Conservation (phyloP, 2,113 vertebrate species). For the Candoia aspera region DNA sequence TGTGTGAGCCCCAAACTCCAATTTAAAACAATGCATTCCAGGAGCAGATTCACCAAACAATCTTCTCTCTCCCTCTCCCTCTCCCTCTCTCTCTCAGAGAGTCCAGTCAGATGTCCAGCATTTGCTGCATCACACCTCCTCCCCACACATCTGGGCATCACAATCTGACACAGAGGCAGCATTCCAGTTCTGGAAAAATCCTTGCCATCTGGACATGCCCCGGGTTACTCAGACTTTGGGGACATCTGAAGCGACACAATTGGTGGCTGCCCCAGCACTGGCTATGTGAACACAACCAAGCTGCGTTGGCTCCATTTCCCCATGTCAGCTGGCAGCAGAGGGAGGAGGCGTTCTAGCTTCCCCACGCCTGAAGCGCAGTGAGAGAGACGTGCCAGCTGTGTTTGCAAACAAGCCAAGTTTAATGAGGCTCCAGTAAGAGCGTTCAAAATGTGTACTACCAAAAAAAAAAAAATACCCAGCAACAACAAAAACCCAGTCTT, state of each 20-base stretch:
- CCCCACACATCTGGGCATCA: conserved; percentile 7
- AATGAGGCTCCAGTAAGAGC: conserved; percentile 73
- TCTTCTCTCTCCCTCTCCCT: not conserved
- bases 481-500: conserved; percentile 50
- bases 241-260: conserved; percentile 13
- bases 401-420: conserved; percentile 74
- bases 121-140: not conserved
- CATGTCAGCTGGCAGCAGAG: conserved; percentile 67
- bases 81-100: not conserved
- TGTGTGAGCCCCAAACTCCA: too few species aligned
- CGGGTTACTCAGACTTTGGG: conserved; percentile 30
- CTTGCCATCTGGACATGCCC: conserved; percentile 38
- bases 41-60: not conserved
- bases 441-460: conserved; percentile 65
- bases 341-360: conserved; percentile 71
- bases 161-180: conserved; percentile 4
- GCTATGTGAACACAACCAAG: conserved; percentile 64
- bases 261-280: conserved; percentile 50
- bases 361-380: conserved; percentile 69
- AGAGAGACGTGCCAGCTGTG: conserved; percentile 73
- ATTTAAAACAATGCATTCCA: not conserved
- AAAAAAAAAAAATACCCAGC: conserved; percentile 19
- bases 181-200: not conserved
- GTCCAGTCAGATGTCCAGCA: not conserved
- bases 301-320: conserved; percentile 65